phyloP scores from a whole-genome alignment of 2,113 vertebrate species.

The Paracanthobrama guichenoti region DNA sequence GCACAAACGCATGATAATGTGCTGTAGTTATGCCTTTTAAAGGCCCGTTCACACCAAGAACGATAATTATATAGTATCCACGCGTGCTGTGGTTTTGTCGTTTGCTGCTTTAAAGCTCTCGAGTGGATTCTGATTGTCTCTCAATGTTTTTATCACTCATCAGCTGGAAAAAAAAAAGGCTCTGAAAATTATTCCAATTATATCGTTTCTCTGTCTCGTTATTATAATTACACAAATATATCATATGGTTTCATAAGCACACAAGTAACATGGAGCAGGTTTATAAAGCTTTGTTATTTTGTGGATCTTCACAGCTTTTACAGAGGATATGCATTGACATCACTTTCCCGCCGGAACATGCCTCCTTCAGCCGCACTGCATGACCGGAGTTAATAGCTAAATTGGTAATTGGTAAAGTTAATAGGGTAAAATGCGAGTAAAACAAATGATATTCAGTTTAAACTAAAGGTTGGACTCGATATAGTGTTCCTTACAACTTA shows the following conservation, averaged over 20 bases:
- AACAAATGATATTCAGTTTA: no score
- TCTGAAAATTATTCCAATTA: not conserved
- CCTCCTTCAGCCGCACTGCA: no score
- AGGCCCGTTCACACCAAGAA: not conserved
- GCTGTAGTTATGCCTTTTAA: no score
- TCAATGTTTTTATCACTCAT: not conserved
- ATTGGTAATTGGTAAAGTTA: no score
- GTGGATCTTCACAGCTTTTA: not conserved
- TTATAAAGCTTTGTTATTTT: not conserved
- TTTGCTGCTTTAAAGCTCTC: not conserved
- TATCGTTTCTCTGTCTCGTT: not conserved
- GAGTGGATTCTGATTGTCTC: not conserved
- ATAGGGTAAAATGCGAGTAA: no score
- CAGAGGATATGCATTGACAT: no score
- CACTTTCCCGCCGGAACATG: no score
- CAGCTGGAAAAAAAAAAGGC: not conserved
- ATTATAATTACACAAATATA: not conserved
- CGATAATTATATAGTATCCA: not conserved
- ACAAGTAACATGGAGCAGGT: not conserved
- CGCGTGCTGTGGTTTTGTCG: not conserved
- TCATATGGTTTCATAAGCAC: not conserved
- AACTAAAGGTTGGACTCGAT: no score
- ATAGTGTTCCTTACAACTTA: no score
- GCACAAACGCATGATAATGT: no score
- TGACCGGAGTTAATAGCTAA: no score